Percentiles rank a stretch among this genome's conserved stretches.
Conservation (phyloP, 2,797 vertebrate genomes). For the Enteromius thamalakanensis region DNA sequence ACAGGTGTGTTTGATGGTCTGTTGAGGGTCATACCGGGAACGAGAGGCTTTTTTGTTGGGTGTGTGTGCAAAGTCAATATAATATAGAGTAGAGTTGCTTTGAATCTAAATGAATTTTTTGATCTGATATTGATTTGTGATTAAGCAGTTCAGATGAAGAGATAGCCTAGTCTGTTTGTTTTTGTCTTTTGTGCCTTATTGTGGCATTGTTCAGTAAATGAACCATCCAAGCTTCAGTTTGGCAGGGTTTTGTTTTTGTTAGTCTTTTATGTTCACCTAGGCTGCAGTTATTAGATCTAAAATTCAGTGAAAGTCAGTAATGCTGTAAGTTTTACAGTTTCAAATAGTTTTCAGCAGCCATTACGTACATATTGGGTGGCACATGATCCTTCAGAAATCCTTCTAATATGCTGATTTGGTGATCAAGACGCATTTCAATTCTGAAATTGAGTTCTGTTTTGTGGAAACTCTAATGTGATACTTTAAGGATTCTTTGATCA, state of each 20-base stretch:
- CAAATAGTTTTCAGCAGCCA: neutral
- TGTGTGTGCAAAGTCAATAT: slow-evolving; percentile 52
- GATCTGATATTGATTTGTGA: slow-evolving; percentile 8
- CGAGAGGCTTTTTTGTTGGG: slow-evolving; percentile 37
- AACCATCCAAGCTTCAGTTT: neutral
- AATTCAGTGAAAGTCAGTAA: neutral
- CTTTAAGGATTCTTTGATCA: neutral
- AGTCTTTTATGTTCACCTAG: neutral
- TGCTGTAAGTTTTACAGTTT: neutral
- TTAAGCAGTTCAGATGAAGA: neutral
- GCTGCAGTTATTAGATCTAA: neutral
- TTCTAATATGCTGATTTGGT: neutral
- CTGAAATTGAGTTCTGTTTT: neutral
- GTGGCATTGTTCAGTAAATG: neutral
- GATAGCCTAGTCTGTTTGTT: neutral
- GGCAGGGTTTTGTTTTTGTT: neutral
- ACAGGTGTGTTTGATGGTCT: slow-evolving; percentile 79
- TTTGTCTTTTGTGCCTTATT: neutral
- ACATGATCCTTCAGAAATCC: neutral
- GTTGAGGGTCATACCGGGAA: slow-evolving; percentile 54
- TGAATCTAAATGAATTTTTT: slow-evolving; percentile 37
- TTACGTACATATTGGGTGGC: neutral
- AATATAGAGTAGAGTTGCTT: slow-evolving; percentile 42
- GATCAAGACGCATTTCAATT: neutral
- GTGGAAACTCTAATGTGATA: neutral